These are phyloP conservation scores for Drosophila busckii DNA, from an alignment of 1,140 invertebrate species.

Conservation along the genomic window DNA sequence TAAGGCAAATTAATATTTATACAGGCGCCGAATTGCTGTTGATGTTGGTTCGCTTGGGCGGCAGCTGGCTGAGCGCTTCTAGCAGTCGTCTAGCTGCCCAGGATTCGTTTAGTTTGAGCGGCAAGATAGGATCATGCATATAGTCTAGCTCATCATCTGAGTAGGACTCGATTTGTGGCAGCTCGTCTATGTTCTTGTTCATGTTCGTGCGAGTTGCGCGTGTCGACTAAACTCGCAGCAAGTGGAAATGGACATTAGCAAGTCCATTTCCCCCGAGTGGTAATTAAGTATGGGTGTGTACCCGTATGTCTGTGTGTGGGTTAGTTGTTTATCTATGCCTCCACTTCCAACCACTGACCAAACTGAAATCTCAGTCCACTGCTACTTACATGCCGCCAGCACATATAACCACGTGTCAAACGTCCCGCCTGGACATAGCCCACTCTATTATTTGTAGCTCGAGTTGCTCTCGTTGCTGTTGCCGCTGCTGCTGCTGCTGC, in stretches of 20 bases:
- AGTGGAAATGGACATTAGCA: slow-evolving; percentile 53
- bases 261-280: slow-evolving; percentile 51
- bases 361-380: slow-evolving; percentile 29
- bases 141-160: slow-evolving; percentile 16
- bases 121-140: slow-evolving; percentile 69
- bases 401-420: slow-evolving; percentile 63
- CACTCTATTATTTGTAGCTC: slow-evolving; percentile 30
- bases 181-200: slow-evolving; percentile 46
- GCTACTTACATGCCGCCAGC: slow-evolving; percentile 69
- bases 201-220: slow-evolving; percentile 41
- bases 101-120: slow-evolving; percentile 80
- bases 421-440: slow-evolving; percentile 57
- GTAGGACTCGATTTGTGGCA: slow-evolving; percentile 13
- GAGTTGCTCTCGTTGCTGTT: background rate
- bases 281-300: slow-evolving; percentile 43
- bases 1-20: slow-evolving; percentile 7
- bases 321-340: slow-evolving; percentile 36
- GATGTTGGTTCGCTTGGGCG: slow-evolving; percentile 26
- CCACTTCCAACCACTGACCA: background rate
- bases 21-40: slow-evolving; percentile 57
- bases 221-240: slow-evolving; percentile 50
- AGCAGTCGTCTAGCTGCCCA: slow-evolving; percentile 80
- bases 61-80: slow-evolving; percentile 66
- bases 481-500: slow-evolving; percentile 2
- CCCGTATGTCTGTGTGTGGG: slow-evolving; percentile 12